Conservation (phyloP, 2,888 invertebrate genomes). For the Hetaerina titia region DNA sequence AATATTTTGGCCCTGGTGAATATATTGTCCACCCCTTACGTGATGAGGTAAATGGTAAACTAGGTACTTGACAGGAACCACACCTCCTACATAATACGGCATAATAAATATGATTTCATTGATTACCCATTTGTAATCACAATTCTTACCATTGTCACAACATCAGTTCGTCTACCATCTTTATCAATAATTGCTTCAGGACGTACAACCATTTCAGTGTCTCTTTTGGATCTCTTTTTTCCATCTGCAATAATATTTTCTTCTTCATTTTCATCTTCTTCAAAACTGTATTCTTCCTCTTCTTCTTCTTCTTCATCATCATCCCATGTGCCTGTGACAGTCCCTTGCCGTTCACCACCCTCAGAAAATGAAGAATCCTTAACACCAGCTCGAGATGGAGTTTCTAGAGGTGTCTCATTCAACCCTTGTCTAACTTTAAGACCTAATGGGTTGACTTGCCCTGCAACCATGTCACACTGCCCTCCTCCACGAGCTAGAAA, state of each 20-base stretch:
- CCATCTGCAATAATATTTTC: not conserved
- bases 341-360: slow-evolving; percentile 13
- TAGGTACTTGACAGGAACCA: not conserved
- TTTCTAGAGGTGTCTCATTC: slow-evolving; percentile 76
- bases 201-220: slow-evolving; percentile 85
- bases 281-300: too few relatives aligned
- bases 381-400: slow-evolving; percentile 76
- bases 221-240: slow-evolving; percentile 79
- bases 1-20: too few relatives aligned
- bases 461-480: slow-evolving; percentile 82
- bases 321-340: slow-evolving; percentile 28
- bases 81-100: too few relatives aligned
- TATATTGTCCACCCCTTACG: not conserved
- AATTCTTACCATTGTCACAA: slow-evolving; percentile 85
- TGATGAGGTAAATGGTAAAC: not conserved
- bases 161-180: slow-evolving; percentile 85
- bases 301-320: slow-evolving; percentile 15
- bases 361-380: slow-evolving; percentile 5
- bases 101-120: too few relatives aligned
- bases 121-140: not conserved
- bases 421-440: slow-evolving; percentile 72
- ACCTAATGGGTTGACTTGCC: slow-evolving; percentile 84
- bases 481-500: slow-evolving; percentile 82
- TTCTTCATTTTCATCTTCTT: slow-evolving; percentile 33
- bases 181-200: slow-evolving; percentile 84